Percentiles rank a stretch among this genome's conserved stretches.
phyloP scores from a whole-genome alignment of 1,140 invertebrate species.

The Mamestra configurata region DNA sequence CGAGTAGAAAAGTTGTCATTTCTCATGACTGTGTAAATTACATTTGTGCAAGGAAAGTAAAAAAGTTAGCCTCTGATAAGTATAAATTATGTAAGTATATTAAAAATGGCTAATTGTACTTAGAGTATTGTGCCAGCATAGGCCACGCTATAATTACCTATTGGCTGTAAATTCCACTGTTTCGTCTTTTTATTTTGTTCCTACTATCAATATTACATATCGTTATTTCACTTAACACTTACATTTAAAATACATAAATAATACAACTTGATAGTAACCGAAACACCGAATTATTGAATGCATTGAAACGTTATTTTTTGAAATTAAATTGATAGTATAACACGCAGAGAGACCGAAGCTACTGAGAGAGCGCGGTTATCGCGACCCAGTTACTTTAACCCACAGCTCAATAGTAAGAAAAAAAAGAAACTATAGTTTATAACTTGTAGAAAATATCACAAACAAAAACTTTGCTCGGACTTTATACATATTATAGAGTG shows the following conservation, averaged over 20 bases:
- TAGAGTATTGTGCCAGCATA: conserved; percentile 54
- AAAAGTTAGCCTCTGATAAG: conserved; percentile 57
- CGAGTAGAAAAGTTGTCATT: conserved; percentile 41
- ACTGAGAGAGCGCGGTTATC: background rate
- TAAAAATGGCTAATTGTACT: conserved; percentile 61
- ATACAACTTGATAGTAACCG: conserved; percentile 64
- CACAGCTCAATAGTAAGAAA: background rate
- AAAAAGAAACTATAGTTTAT: background rate
- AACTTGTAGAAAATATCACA: background rate
- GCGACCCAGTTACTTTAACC: background rate
- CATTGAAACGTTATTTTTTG: conserved; percentile 43
- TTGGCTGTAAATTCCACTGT: conserved; percentile 63
- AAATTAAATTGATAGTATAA: conserved; percentile 44
- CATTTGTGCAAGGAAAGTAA: conserved; percentile 52
- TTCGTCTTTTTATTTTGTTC: conserved; percentile 62
- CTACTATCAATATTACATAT: conserved; percentile 67
- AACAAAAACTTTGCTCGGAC: background rate
- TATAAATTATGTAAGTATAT: conserved; percentile 54
- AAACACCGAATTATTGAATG: conserved; percentile 60
- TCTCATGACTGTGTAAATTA: conserved; percentile 31
- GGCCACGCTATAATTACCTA: conserved; percentile 50
- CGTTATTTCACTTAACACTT: conserved; percentile 67
- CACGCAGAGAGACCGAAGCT: conserved; percentile 2
- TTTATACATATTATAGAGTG: background rate
- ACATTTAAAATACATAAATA: conserved; percentile 71